These are phyloP conservation scores for Adrianichthys oophorus DNA, from an alignment of 2,797 vertebrate genomes.

Conservation along the genomic window DNA sequence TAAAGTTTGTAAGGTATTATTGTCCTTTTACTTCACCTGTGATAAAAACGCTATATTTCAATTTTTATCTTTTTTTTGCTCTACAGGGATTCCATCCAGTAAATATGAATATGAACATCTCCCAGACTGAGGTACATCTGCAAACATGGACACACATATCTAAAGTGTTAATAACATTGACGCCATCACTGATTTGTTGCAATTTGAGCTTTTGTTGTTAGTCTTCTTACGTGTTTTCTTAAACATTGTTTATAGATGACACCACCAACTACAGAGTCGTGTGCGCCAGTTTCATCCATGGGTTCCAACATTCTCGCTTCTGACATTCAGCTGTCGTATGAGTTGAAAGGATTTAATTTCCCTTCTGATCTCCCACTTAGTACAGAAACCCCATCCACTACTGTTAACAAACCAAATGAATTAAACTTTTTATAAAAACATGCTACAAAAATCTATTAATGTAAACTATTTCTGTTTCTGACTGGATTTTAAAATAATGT, in stretches of 20 bases:
- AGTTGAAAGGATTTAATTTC: constrained; percentile 25
- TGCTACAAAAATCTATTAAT: neutral
- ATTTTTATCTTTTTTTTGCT: too few relatives aligned
- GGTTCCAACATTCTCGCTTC: constrained; percentile 2
- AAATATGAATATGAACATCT: too few relatives aligned
- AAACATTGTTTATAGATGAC: constrained; percentile 16
- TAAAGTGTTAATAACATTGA: too few relatives aligned
- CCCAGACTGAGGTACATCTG: too few relatives aligned
- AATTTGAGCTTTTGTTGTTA: neutral
- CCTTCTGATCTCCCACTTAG: constrained; percentile 16
- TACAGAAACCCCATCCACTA: neutral
- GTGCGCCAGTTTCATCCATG: neutral
- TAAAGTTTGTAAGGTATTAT: too few relatives aligned
- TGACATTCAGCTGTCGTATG: constrained; percentile 19
- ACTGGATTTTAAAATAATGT: too few relatives aligned
- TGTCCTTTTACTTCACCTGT: too few relatives aligned
- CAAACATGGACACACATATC: too few relatives aligned
- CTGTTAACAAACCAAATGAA: constrained; percentile 52
- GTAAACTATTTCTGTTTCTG: neutral
- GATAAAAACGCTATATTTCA: too few relatives aligned
- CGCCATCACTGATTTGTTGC: too few relatives aligned
- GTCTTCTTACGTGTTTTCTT: neutral
- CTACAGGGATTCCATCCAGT: too few relatives aligned
- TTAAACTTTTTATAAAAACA: constrained; percentile 35
- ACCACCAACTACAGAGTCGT: neutral